Conservation (phyloP, 1,140 invertebrate species). For the Drosophila pseudoobscura region DNA sequence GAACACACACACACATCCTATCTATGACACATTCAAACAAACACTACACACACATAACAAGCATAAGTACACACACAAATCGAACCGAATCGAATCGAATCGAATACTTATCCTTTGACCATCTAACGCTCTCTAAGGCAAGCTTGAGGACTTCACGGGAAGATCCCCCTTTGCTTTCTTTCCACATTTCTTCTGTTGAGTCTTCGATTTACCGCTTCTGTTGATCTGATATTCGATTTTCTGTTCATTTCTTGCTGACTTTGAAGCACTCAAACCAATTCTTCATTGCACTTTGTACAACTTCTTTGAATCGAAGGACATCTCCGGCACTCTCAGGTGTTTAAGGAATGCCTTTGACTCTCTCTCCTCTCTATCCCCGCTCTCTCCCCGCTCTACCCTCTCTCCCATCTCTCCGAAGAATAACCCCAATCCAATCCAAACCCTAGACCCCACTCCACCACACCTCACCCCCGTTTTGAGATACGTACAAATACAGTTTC, state of each 20-base stretch:
- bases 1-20: constrained; percentile 25
- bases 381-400: background rate
- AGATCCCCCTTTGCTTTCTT: constrained; percentile 51
- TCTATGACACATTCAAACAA: constrained; percentile 7
- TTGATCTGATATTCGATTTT: constrained; percentile 27
- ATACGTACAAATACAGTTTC: constrained; percentile 45
- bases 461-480: constrained; percentile 24
- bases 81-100: constrained; percentile 30
- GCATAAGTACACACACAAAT: constrained; percentile 20
- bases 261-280: constrained; percentile 66
- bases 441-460: constrained; percentile 7
- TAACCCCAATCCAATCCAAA: background rate
- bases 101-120: constrained; percentile 35
- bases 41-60: background rate
- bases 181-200: constrained; percentile 51
- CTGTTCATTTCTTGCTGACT: constrained; percentile 62
- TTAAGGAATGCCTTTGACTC: constrained; percentile 50
- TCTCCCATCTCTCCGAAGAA: background rate
- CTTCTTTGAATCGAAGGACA: constrained; percentile 39
- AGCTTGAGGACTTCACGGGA: constrained; percentile 49
- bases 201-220: constrained; percentile 46
- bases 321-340: constrained; percentile 55
- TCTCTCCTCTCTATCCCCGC: constrained; percentile 27
- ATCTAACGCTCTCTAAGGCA: constrained; percentile 40
- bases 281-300: constrained; percentile 71